A percentile compares a stretch with the other conserved stretches of the same genome.
Conservation (phyloP, 1,140 invertebrate species). For the Phymorhynchus buccinoides region DNA sequence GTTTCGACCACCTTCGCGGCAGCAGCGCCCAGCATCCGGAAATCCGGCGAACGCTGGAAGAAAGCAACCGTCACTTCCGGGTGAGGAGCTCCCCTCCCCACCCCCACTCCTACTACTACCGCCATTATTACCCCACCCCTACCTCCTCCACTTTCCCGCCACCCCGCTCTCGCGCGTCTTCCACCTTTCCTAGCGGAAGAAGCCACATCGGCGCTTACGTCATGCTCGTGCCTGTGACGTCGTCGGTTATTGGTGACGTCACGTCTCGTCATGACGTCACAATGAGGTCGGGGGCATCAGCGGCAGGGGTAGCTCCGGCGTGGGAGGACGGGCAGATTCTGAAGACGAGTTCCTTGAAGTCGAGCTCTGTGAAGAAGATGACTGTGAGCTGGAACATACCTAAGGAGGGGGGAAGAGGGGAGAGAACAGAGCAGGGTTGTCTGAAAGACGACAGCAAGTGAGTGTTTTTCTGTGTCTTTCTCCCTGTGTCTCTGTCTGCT, state of each 20-base stretch:
- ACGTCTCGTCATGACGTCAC: not conserved
- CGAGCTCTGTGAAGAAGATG: not conserved
- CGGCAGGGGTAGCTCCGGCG: not conserved
- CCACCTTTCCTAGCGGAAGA: too few species aligned
- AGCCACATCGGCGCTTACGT: too few species aligned
- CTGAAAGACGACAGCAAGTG: not conserved
- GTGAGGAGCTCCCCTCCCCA: not conserved
- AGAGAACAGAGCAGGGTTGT: not conserved
- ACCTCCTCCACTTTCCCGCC: not conserved
- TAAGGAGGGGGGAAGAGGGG: too few species aligned
- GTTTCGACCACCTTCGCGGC: slow-evolving; percentile 16
- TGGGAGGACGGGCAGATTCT: not conserved
- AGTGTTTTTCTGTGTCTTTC: not conserved
- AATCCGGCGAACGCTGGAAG: not conserved
- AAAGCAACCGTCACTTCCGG: slow-evolving; percentile 22
- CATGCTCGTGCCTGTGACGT: slow-evolving; percentile 14
- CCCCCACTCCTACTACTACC: too few species aligned
- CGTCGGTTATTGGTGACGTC: not conserved
- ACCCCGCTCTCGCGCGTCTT: not conserved
- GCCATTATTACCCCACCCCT: too few species aligned
- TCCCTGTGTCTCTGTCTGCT: not conserved
- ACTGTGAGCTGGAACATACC: too few species aligned
- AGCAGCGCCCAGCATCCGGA: not conserved
- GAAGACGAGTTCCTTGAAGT: not conserved
- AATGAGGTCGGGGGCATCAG: not conserved